Conservation (phyloP, 2,797 vertebrate species). For the Australoheros facetus region DNA sequence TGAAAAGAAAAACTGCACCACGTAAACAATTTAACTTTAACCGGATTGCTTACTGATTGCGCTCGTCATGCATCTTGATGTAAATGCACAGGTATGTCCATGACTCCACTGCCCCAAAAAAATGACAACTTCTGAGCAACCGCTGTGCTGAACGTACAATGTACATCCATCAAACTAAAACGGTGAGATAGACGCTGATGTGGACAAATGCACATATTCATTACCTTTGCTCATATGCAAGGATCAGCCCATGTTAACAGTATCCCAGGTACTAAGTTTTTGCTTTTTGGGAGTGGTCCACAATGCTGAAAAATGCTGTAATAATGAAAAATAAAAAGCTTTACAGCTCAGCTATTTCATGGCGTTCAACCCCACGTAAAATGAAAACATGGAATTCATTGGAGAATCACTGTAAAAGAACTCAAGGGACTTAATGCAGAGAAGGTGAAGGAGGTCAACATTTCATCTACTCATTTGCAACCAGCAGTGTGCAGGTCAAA, state of each 20-base stretch:
- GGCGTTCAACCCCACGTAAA: constrained; percentile 40
- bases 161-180: background rate
- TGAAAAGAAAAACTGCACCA: background rate
- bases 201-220: background rate
- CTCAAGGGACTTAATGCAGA: constrained; percentile 31
- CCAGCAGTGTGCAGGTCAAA: constrained; percentile 3
- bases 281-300: background rate
- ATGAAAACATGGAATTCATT: constrained; percentile 30
- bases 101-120: background rate
- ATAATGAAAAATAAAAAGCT: background rate
- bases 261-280: too few relatives aligned
- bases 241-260: background rate
- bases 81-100: background rate
- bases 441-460: constrained; percentile 44
- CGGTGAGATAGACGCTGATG: background rate
- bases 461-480: constrained; percentile 38
- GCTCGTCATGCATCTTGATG: background rate
- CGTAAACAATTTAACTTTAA: background rate
- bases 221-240: background rate
- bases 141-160: too few relatives aligned
- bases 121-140: background rate
- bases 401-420: constrained; percentile 32
- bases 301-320: background rate
- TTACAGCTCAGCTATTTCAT: background rate
- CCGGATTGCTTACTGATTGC: background rate